phyloP scores from a whole-genome alignment of 2,888 invertebrate species.

The Apodemia hepburni region DNA sequence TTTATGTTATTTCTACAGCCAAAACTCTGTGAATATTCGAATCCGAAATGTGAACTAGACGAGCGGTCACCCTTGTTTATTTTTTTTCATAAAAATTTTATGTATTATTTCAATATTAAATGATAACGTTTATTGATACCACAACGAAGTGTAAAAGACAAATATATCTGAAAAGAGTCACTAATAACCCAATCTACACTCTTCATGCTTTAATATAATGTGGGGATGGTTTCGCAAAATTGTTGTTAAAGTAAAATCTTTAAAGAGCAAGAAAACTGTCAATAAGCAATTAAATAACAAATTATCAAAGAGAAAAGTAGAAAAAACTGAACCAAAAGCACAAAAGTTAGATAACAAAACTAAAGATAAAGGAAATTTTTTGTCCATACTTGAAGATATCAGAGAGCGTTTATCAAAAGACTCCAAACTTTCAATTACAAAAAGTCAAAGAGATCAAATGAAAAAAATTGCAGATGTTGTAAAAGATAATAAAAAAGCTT shows the following conservation, averaged over 20 bases:
- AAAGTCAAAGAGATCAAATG: neutral
- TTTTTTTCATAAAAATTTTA: no score
- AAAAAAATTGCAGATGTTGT: constrained; percentile 8
- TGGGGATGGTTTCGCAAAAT: neutral
- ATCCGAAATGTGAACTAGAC: no score
- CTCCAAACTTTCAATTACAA: neutral
- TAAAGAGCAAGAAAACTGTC: neutral
- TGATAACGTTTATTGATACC: neutral
- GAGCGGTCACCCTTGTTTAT: no score
- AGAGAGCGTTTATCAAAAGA: neutral
- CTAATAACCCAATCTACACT: neutral
- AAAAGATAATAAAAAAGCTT: constrained; percentile 1
- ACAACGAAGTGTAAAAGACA: neutral
- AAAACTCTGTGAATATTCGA: no score
- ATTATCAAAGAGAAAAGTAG: neutral
- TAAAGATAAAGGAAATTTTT: neutral
- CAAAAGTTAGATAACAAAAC: neutral
- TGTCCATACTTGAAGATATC: neutral
- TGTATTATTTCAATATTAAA: neutral
- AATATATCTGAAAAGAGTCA: neutral
- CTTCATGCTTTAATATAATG: neutral
- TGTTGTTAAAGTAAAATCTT: neutral
- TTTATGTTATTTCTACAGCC: no score
- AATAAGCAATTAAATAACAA: neutral
- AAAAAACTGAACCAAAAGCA: neutral